Evolutionary conservation across 2,797 vertebrate species (phyloP).

Genomic region (Lerista edwardsae): DNA sequence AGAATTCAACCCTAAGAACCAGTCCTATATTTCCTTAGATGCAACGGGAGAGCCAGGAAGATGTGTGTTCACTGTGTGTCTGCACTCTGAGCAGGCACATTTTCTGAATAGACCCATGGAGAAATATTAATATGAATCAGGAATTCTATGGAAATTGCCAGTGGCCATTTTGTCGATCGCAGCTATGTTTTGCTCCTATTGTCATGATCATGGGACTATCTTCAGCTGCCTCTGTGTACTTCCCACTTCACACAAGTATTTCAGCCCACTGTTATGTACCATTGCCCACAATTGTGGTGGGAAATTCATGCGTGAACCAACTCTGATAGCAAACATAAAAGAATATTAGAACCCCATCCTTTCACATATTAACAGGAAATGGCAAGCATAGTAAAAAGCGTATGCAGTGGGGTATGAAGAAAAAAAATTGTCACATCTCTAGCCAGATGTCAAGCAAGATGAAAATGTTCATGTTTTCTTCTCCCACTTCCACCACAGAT

Average conservation of each 20-base stretch:
- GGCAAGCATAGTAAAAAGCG: not conserved
- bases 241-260: not conserved
- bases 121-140: not conserved
- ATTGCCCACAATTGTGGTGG: not conserved
- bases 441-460: fast-evolving
- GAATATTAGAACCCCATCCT: not conserved
- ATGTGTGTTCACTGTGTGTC: not conserved
- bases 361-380: not conserved
- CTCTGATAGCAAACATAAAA: not conserved
- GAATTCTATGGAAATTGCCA: not conserved
- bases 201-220: not conserved
- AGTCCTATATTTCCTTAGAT: too few species aligned
- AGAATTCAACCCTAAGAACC: too few species aligned
- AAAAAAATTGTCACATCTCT: not conserved
- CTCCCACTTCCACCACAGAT: conserved; percentile 54
- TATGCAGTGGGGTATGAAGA: not conserved
- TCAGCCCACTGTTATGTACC: not conserved
- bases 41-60: too few species aligned
- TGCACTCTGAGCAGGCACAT: too few species aligned
- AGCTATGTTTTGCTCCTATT: not conserved
- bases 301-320: not conserved
- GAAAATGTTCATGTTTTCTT: not conserved
- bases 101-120: not conserved
- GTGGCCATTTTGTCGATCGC: not conserved
- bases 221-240: not conserved